Evolutionary conservation across 2,888 invertebrate genomes (phyloP).

Genomic region (Clusia tigrina): DNA sequence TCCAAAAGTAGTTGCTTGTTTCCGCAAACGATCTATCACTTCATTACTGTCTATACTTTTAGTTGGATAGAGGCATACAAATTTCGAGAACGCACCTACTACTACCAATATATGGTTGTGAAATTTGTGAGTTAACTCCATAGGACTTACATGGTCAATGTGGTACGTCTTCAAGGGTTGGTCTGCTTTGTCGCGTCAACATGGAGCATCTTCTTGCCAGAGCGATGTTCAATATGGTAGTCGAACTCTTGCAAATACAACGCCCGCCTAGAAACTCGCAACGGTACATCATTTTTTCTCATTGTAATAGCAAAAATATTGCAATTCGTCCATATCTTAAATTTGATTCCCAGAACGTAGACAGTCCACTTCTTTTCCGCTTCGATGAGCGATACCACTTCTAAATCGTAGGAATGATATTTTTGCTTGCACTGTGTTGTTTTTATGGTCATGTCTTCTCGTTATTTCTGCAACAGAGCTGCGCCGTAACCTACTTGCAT

Average conservation of each 20-base stretch:
- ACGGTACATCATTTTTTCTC: slow-evolving; percentile 30
- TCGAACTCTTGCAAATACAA: slow-evolving; percentile 33
- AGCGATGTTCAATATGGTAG: slow-evolving; percentile 31
- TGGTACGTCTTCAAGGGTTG: slow-evolving; percentile 7
- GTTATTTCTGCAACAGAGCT: slow-evolving; percentile 34
- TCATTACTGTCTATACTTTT: neutral
- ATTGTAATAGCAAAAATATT: slow-evolving; percentile 35
- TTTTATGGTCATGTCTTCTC: slow-evolving; percentile 33
- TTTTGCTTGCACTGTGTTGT: slow-evolving; percentile 30
- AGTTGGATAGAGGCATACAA: slow-evolving; percentile 11
- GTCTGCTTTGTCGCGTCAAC: slow-evolving; percentile 32
- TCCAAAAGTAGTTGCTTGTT: slow-evolving; percentile 1
- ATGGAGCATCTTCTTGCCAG: slow-evolving; percentile 31
- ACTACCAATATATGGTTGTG: slow-evolving; percentile 20
- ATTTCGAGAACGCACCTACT: slow-evolving; percentile 17
- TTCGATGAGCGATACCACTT: slow-evolving; percentile 42
- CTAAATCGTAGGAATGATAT: slow-evolving; percentile 43
- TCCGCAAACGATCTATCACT: neutral
- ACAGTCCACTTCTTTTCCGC: slow-evolving; percentile 43
- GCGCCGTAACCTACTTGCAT: slow-evolving; percentile 41
- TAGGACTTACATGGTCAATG: slow-evolving; percentile 24
- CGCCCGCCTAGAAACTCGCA: slow-evolving; percentile 30
- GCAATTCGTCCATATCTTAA: slow-evolving; percentile 36
- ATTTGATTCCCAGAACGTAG: slow-evolving; percentile 27
- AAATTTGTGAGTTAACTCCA: slow-evolving; percentile 20